Base-by-base conservation (phyloP, 1,140 invertebrate genomes). In the Sycophaga agraensis region DNA sequence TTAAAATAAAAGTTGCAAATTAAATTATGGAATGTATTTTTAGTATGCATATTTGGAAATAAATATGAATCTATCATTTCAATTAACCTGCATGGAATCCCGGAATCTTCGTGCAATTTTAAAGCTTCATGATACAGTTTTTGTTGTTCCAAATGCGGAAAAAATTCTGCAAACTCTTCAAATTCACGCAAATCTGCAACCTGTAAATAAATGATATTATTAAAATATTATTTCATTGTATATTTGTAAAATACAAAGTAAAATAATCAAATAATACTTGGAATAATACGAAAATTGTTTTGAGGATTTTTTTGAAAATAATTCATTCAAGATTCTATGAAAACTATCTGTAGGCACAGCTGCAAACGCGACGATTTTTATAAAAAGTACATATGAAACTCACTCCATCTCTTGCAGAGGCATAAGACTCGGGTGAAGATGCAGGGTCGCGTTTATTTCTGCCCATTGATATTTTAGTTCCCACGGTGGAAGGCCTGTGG, bases 361-460 rank as follows among this genome's bases (percentile, higher is more conserved):
- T n/a, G 14, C 40, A 28, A 28, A 57, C 5, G 42, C 46, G 8
- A 34, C 21, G n/a, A 48, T 31, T 22, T 24, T 35, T 39, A 11
- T 39, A 17, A 0, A 34, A n/a, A n/a, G n/a, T n/a, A n/a, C n/a
- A n/a, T n/a, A n/a, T n/a, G n/a, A 62, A 34, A 70, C 73, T 81
- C 75, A 91, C 89, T 78, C 93, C 90, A 81, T 95, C 93, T 78
- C 94, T 88, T 0, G 94, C 94, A 1, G 94, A 97, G 24, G 94
- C 93, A 81, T 96, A 98, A 34, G 93, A 96, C 75, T 97, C 95
- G 0, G 91, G 88, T 1, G 91, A 92, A 62, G 92, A 93, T 0
- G 83, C 79, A 4, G 77, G 77, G 28, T 82, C 76, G 1, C 69
- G 64, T 67, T 76, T 76, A 17, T 78, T 73, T 69, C 71, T 78